Conservation (phyloP, 1,140 invertebrate genomes). For the Papilio xuthus region DNA sequence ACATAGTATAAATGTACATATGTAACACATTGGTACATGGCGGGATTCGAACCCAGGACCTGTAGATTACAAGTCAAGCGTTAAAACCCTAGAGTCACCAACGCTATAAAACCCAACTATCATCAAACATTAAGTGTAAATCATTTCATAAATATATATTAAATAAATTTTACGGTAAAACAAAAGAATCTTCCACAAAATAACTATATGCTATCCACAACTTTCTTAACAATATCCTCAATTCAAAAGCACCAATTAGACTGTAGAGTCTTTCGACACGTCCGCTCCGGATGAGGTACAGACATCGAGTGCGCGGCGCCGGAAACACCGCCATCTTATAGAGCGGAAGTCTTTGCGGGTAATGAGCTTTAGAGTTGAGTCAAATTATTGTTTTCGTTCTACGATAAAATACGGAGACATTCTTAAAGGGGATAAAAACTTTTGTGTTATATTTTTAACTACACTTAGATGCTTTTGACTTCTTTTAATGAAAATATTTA, state of each 20-base stretch:
- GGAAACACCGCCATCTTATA: constrained; percentile 57
- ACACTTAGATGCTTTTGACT: neutral
- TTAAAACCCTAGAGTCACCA: too few relatives aligned
- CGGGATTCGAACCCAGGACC: too few relatives aligned
- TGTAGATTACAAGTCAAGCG: too few relatives aligned
- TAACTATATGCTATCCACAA: neutral
- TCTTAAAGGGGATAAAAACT: neutral
- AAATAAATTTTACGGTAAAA: too few relatives aligned
- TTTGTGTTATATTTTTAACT: neutral
- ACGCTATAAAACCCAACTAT: too few relatives aligned
- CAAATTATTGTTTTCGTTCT: constrained; percentile 27
- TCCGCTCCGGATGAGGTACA: constrained; percentile 60
- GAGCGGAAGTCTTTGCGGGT: constrained; percentile 50
- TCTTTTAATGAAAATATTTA: neutral
- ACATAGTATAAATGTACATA: too few relatives aligned
- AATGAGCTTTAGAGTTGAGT: constrained; percentile 51
- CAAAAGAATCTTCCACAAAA: neutral
- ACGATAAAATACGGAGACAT: neutral
- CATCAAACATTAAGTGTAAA: too few relatives aligned
- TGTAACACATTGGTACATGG: too few relatives aligned
- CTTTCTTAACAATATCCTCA: constrained; percentile 6
- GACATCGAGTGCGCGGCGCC: constrained; percentile 54
- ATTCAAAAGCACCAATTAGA: constrained; percentile 17
- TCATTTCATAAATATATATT: too few relatives aligned
- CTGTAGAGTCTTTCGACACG: constrained; percentile 42